Percentiles rank a stretch among this genome's conserved stretches.
Conservation (phyloP, 1,140 invertebrate genomes). For the Globodera rostochiensis region DNA sequence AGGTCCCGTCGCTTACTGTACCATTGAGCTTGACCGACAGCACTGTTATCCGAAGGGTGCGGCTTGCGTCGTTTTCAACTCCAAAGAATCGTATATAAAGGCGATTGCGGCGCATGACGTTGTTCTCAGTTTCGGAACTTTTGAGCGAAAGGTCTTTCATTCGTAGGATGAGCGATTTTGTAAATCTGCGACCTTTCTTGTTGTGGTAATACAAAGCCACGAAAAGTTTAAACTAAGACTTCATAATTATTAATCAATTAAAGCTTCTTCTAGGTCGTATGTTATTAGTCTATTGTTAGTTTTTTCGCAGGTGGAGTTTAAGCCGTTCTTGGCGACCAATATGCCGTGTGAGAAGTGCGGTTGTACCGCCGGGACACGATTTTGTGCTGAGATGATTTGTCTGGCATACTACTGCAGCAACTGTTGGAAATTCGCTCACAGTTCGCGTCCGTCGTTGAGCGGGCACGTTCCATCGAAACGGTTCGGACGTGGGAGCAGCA, state of each 20-base stretch:
- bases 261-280: too few relatives aligned
- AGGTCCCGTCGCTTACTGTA: conserved; percentile 33
- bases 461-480: conserved; percentile 23
- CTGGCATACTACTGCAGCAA: conserved; percentile 36
- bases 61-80: conserved; percentile 31
- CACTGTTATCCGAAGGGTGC: conserved; percentile 35
- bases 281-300: neutral
- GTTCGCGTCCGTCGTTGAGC: conserved; percentile 19
- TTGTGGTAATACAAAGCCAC: too few relatives aligned
- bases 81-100: conserved; percentile 32
- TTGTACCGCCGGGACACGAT: conserved; percentile 22
- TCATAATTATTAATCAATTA: too few relatives aligned
- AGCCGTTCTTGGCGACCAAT: conserved; percentile 31
- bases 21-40: conserved; percentile 28
- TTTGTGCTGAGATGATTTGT: conserved; percentile 37
- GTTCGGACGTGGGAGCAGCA: neutral
- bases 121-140: conserved; percentile 15
- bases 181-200: neutral
- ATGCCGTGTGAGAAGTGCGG: conserved; percentile 43
- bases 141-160: conserved; percentile 28
- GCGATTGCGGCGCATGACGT: conserved; percentile 36
- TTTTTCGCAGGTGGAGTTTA: conserved; percentile 31
- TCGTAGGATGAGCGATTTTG: neutral
- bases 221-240: too few relatives aligned
- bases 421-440: conserved; percentile 34